Evolutionary conservation across 2,797 vertebrate species (phyloP), one percentile per base, ranked within the genome.

Genomic region (Rhyacichthys aspro): DNA sequence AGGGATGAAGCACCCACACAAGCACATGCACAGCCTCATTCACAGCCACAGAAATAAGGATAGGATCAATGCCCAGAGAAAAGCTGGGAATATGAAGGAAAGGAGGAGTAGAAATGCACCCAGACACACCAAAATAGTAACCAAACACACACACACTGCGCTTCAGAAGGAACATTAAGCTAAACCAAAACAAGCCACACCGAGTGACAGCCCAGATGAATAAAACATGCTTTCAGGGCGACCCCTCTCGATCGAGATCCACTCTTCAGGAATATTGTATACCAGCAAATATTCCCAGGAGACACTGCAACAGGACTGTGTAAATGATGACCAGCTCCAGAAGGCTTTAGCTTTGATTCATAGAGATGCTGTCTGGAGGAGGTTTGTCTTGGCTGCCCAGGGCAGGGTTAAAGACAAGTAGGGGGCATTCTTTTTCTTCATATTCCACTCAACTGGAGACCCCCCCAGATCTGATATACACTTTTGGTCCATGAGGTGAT

Each of bases 151-250:
- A 63, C 59, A 83, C 32, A 42, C 49, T 32, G 46, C 60, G 78
- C 75, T 79, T 88, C 79, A 82, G 81, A 85, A 79, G 81, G 84
- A 83, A 83, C 79, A 86, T 82, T 80, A 79, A 85, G 82, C 70
- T 75, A 79, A 71, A 72, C 32, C 44, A 84, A 85, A 85, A 83
- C 70, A 81, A 82, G 71, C 63, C 76, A 76, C 59, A 43, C 56
- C 47, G 11, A 79, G 66, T 77, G 84, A 82, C 68, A 81, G 62
- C 52, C 43, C 11, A 53, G 60, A 86, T 84, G 84, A 85, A 87
- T 88, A 82, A 86, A 88, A 84, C 72, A 86, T 79, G 61, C 23
- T 73, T 66, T 65, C 62, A 42, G 41, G 76, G 59, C 55, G 68
- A 82, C 69, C 74, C 63, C 46, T 77, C 74, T 70, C 61, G 58